These are phyloP conservation scores for Papilio gigon DNA, from an alignment of 2,888 invertebrate genomes.

Conservation along the genomic window DNA sequence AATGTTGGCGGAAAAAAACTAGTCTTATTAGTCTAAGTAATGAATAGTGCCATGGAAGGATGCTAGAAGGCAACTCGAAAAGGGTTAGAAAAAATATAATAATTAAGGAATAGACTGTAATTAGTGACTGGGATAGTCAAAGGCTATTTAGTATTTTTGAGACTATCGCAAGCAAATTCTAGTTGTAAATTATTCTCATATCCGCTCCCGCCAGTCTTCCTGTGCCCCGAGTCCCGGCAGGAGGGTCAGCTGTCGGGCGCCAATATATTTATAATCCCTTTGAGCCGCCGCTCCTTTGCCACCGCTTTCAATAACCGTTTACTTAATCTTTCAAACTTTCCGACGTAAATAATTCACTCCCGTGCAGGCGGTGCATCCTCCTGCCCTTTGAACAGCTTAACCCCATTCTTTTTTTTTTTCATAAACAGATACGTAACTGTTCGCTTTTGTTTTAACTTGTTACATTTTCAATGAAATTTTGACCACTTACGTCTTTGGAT, in stretches of 20 bases:
- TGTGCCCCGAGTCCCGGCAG: constrained; percentile 1
- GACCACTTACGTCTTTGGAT: too few relatives aligned
- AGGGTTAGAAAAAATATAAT: too few relatives aligned
- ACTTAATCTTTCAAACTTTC: constrained; percentile 50
- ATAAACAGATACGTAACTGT: constrained; percentile 9
- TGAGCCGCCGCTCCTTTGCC: constrained; percentile 62
- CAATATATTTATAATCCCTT: constrained; percentile 68
- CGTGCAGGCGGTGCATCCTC: constrained; percentile 19
- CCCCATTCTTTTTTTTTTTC: constrained; percentile 14
- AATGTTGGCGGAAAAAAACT: too few relatives aligned
- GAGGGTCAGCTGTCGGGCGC: constrained; percentile 52
- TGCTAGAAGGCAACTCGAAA: too few relatives aligned
- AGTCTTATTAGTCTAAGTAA: too few relatives aligned
- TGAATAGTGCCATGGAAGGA: too few relatives aligned
- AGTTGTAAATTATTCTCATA: background rate
- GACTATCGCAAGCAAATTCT: too few relatives aligned
- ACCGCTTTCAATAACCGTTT: constrained; percentile 59
- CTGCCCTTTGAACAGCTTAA: constrained; percentile 30
- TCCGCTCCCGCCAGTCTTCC: background rate
- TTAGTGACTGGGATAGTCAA: too few relatives aligned
- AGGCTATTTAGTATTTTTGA: too few relatives aligned
- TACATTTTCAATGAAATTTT: background rate
- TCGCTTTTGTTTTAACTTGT: constrained; percentile 17
- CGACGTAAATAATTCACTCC: constrained; percentile 47
- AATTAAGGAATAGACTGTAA: too few relatives aligned